Evolutionary conservation across 2,797 vertebrate genomes (phyloP), one percentile per base, ranked within the genome.

Genomic region (Acanthurus lineatus): DNA sequence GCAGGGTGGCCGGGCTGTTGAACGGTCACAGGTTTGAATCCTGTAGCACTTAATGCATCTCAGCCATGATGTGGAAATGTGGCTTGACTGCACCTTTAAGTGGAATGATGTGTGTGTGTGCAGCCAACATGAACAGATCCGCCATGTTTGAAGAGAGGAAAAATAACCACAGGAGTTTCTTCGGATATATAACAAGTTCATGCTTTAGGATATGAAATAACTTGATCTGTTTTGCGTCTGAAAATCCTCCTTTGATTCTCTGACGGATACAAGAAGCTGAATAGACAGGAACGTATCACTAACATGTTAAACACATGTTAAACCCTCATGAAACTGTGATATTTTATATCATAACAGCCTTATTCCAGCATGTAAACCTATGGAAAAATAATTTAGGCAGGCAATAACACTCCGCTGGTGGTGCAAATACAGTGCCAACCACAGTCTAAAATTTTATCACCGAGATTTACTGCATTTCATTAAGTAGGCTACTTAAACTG

Each of bases 381-480:
- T 19, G 80, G 53, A 58, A 54, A 71, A 66, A 66, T 74, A 16
- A 75, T 83, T 75, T 42, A 67, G 35, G 28, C 8, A 12, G 69
- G 68, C 79, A 73, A 68, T 81, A 82, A 83, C 0, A 22, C 59
- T 61, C 69, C 42, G 72, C 61, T 54, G 61, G 53, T 69, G 83
- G 73, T 45, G 22, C 7, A 32, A 12, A 67, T 32, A 5, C 71
- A 69, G 44, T 19, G 45, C 53, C 76, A 62, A 51, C 47, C 51
- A n/a, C 25, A 3, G 48, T 45, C 70, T 22, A 42, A 77, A 79
- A 28, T 49, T 80, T 86, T 85, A 88, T 74, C 69, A 56, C 69
- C 32, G 0, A 59, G 76, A 90, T 87, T 86, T 78, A 91, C 73
- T 59, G 25, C 71, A 38, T 86, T 89, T 89, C 86, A 90, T 90